Evolutionary conservation across 1,140 invertebrate genomes (phyloP).

Genomic region (Cydia pomonella): DNA sequence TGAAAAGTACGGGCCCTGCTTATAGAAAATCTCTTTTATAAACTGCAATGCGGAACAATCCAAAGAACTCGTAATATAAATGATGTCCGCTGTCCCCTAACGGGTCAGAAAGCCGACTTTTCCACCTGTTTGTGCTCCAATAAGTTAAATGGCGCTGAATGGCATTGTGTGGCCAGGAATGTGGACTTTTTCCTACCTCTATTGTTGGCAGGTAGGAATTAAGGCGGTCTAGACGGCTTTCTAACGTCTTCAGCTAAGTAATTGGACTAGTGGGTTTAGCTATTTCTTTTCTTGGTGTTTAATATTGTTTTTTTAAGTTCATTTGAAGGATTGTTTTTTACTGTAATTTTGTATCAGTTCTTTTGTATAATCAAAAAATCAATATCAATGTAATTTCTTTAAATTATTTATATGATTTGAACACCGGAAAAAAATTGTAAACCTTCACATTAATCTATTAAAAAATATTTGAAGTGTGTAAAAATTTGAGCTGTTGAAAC

Average conservation of each 20-base stretch:
- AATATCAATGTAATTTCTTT: too few relatives aligned
- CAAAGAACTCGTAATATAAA: not conserved
- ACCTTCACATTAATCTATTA: too few relatives aligned
- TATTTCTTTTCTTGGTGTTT: not conserved
- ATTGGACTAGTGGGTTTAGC: slow-evolving; percentile 5
- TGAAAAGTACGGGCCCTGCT: too few relatives aligned
- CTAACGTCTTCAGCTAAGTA: slow-evolving; percentile 1
- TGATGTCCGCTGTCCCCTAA: not conserved
- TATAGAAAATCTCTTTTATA: too few relatives aligned
- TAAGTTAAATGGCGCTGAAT: slow-evolving; percentile 40
- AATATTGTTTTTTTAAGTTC: not conserved
- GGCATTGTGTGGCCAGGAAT: slow-evolving; percentile 43
- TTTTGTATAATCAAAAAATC: too few relatives aligned
- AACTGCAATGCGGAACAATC: too few relatives aligned
- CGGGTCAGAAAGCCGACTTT: slow-evolving; percentile 6
- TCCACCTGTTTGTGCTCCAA: slow-evolving; percentile 44
- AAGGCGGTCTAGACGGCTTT: slow-evolving; percentile 59
- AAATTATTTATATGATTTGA: too few relatives aligned
- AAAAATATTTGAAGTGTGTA: too few relatives aligned
- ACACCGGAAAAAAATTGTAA: too few relatives aligned
- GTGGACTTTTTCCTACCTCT: slow-evolving; percentile 10
- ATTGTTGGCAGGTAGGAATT: slow-evolving; percentile 65
- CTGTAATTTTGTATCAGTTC: too few relatives aligned
- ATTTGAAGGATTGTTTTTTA: not conserved
- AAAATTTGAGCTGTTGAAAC: too few relatives aligned